Conservation (phyloP, 2,888 invertebrate species). For the Lepidocyrtinus sp. region DNA sequence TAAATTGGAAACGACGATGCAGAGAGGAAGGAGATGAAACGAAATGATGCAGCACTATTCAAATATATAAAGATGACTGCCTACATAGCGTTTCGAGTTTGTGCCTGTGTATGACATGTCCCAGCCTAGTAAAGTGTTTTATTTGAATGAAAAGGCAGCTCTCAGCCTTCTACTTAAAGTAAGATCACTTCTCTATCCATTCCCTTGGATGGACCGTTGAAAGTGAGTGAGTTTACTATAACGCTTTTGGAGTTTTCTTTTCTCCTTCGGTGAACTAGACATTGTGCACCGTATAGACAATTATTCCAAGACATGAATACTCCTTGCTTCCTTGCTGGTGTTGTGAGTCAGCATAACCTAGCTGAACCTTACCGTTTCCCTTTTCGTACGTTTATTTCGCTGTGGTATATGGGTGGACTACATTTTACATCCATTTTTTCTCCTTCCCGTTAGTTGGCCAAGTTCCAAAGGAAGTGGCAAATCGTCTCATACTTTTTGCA, state of each 20-base stretch:
- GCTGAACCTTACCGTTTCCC: background rate
- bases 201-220: conserved; percentile 1
- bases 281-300: background rate
- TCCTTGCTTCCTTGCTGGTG: background rate
- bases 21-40: background rate
- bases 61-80: too few species aligned
- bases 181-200: background rate
- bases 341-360: too few species aligned
- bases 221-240: too few species aligned
- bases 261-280: conserved; percentile 2
- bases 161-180: background rate
- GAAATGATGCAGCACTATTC: background rate
- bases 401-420: background rate
- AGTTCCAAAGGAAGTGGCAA: conserved; percentile 1
- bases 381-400: background rate
- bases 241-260: background rate
- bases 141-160: background rate
- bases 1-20: conserved; percentile 7
- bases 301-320: background rate
- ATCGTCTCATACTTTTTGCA: conserved; percentile 1
- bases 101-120: background rate
- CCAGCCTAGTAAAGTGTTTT: background rate
- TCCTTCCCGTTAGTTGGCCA: background rate
- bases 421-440: conserved; percentile 2
- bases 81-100: background rate